phyloP scores from a whole-genome alignment of 1,140 invertebrate genomes.

The Drosophila sechellia region DNA sequence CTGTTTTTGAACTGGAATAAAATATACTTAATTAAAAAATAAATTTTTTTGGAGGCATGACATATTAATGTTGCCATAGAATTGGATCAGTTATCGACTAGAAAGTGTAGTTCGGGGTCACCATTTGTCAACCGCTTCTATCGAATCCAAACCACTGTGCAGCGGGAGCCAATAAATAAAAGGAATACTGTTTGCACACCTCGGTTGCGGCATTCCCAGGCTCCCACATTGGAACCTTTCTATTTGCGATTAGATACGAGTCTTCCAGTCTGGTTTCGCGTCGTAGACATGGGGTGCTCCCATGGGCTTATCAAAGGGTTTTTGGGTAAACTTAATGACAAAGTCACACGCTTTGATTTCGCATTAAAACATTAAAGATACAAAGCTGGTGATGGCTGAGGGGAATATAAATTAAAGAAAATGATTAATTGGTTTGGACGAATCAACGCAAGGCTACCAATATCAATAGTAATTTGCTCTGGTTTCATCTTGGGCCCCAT shows the following conservation, averaged over 20 bases:
- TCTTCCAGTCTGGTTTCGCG: conserved; percentile 1
- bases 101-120: neutral
- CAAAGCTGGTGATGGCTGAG: neutral
- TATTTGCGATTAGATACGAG: conserved; percentile 17
- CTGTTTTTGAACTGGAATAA: too few species aligned
- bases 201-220: conserved; percentile 3
- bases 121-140: neutral
- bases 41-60: neutral
- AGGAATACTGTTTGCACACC: neutral
- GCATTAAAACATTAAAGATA: conserved; percentile 14
- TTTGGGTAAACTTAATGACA: conserved; percentile 47
- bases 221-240: conserved; percentile 14
- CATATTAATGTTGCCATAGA: neutral
- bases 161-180: conserved; percentile 2
- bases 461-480: conserved; percentile 29
- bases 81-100: neutral
- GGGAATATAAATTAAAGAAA: conserved; percentile 50
- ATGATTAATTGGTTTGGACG: conserved; percentile 69
- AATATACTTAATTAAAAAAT: neutral
- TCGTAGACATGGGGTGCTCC: neutral
- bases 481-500: neutral
- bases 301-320: conserved; percentile 12
- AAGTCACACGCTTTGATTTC: conserved; percentile 59
- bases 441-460: conserved; percentile 51
- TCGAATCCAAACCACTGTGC: neutral